Base-by-base conservation (phyloP, 2,797 vertebrate genomes). In the Tokudaia tokunoshimensis region DNA sequence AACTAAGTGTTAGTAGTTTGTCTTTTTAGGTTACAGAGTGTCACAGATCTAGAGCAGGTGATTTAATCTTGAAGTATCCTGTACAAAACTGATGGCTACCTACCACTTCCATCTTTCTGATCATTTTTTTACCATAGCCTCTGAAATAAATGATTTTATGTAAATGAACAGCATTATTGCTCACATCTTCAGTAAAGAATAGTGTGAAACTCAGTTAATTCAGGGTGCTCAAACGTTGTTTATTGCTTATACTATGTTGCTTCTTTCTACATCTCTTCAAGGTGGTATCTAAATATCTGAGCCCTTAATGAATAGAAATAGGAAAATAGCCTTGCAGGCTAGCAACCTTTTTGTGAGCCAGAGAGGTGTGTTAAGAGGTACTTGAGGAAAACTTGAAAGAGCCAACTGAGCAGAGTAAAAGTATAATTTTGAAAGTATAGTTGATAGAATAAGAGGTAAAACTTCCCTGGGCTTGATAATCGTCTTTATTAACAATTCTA, bases 401-500 rank as follows among this genome's bases (percentile, higher is more conserved):
- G 15, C 6, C 47, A 65, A 29, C 57, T 12, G 76, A 8, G 13
- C 83, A 13, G 34, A 44, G 29, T 65, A 75, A 89, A 47, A 89
- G n/a, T 26, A 67, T 57, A 80, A 85, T 57, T 89, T 92, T 89
- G 34, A 92, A 92, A 92, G 41, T 8, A 65, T 50, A 89, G 15
- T 22, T 50, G 37, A 83, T 80, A 63, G 19, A 86, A 50, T 95
- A 79, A 65, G 14, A 87, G 44, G 20, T 50, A 78, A 92, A 83
- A 20, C 5, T 26, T 83, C 4, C 29, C 26, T 44, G 20, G 78
- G 8, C 15, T 81, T 47, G 75, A 80, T 84, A 93, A 72, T 19
- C 76, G 12, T 31, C 92, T 92, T 95, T 80, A 89, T 76, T 81
- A 67, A 80, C 91, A 78, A 76, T 34, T 91, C 44, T 55, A 20